Percentiles rank a stretch among this genome's conserved stretches.
These are phyloP conservation scores for Solenopsis fugax DNA, from an alignment of 1,140 invertebrate species.

Conservation along the genomic window DNA sequence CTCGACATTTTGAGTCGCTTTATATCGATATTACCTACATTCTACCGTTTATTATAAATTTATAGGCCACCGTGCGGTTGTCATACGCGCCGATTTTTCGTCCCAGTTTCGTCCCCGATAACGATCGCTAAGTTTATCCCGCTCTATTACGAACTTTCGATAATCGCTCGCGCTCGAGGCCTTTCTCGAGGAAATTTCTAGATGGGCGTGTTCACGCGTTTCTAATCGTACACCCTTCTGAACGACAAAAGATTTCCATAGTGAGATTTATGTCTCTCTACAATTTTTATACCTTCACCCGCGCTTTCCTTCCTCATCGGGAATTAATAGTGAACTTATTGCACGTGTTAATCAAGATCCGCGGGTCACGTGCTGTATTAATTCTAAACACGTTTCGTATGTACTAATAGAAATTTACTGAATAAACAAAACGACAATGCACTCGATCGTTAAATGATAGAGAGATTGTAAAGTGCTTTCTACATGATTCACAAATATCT, in stretches of 20 bases:
- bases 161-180: constrained; percentile 68
- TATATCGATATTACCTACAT: constrained; percentile 8
- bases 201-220: constrained; percentile 58
- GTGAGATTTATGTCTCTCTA: constrained; percentile 37
- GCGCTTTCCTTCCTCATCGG: constrained; percentile 24
- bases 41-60: constrained; percentile 44
- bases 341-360: not conserved
- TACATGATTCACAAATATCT: not conserved
- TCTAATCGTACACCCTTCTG: constrained; percentile 48
- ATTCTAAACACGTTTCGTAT: not conserved
- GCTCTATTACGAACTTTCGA: constrained; percentile 67
- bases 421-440: not conserved
- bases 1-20: not conserved
- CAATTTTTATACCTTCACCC: constrained; percentile 14
- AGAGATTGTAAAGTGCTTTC: not conserved
- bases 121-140: constrained; percentile 29
- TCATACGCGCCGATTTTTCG: constrained; percentile 38
- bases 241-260: constrained; percentile 26
- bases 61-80: constrained; percentile 35
- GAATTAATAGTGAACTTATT: not conserved
- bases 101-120: constrained; percentile 46
- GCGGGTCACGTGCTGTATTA: not conserved
- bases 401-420: not conserved
- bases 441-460: not conserved
- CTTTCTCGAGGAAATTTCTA: constrained; percentile 63